Percentiles rank a stretch among this genome's conserved stretches.
phyloP scores from a whole-genome alignment of 2,113 vertebrate species.

The Pardalotus punctatus region DNA sequence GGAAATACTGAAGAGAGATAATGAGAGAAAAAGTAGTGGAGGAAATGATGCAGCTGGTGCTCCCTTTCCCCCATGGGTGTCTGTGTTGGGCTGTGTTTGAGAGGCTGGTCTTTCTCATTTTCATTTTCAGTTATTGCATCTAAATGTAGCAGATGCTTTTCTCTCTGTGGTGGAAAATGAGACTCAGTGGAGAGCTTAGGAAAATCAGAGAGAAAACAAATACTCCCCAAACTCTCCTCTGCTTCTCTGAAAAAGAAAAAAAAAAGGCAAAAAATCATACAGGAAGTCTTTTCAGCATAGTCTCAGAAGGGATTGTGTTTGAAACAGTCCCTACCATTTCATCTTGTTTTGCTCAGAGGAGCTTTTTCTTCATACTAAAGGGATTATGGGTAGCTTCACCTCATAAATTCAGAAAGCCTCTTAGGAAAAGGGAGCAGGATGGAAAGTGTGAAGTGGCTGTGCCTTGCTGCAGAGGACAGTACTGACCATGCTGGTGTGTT shows the following conservation, averaged over 20 bases:
- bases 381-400: background rate
- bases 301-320: background rate
- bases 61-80: background rate
- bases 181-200: background rate
- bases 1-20: background rate
- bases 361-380: background rate
- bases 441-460: background rate
- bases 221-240: background rate
- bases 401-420: background rate
- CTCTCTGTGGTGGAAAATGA: background rate
- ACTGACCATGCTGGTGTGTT: rapidly evolving
- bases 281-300: background rate
- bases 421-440: background rate
- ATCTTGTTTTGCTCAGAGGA: background rate
- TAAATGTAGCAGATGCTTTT: background rate
- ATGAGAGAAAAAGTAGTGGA: background rate
- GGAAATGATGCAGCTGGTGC: background rate
- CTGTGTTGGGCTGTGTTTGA: background rate
- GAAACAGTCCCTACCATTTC: background rate
- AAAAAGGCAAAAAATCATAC: background rate
- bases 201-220: background rate
- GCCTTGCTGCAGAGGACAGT: background rate
- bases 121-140: background rate
- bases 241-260: background rate
- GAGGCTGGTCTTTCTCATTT: background rate